phyloP scores from a whole-genome alignment of 1,140 invertebrate species.

The Phenacoccus solenopsis region DNA sequence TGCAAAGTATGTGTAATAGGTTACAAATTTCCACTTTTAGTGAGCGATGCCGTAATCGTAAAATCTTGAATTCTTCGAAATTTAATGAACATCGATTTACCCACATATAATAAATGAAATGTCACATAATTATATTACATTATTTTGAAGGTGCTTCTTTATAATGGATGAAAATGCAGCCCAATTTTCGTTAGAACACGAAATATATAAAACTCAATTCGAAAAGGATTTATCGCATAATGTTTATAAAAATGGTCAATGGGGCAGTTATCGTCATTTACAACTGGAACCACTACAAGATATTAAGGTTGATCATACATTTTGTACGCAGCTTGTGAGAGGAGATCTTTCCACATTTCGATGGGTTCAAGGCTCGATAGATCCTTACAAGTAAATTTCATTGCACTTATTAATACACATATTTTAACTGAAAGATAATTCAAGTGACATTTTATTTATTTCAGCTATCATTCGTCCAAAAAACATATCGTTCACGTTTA shows the following conservation, averaged over 20 bases:
- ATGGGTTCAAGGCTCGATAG: constrained; percentile 41
- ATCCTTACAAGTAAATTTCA: constrained; percentile 32
- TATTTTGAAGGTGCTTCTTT: constrained; percentile 41
- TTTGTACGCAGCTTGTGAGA: constrained; percentile 67
- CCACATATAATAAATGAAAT: too few species aligned
- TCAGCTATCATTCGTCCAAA: neutral
- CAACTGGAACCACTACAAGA: constrained; percentile 40
- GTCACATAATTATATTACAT: neutral
- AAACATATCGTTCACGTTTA: constrained; percentile 33
- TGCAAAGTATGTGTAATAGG: too few species aligned
- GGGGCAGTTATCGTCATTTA: constrained; percentile 56
- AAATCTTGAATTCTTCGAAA: neutral
- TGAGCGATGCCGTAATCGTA: too few species aligned
- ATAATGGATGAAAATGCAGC: constrained; percentile 52
- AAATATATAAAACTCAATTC: constrained; percentile 49
- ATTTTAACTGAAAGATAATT: too few species aligned
- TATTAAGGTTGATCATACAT: constrained; percentile 51
- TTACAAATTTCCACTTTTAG: too few species aligned
- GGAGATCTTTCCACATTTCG: constrained; percentile 68
- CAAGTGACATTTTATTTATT: too few species aligned
- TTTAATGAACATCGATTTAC: too few species aligned
- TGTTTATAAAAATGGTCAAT: constrained; percentile 56
- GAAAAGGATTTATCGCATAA: constrained; percentile 64
- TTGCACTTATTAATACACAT: too few species aligned
- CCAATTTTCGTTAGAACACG: constrained; percentile 44